Evolutionary conservation across 2,797 vertebrate species (phyloP).

Genomic region (Urosaurus nigricauda): DNA sequence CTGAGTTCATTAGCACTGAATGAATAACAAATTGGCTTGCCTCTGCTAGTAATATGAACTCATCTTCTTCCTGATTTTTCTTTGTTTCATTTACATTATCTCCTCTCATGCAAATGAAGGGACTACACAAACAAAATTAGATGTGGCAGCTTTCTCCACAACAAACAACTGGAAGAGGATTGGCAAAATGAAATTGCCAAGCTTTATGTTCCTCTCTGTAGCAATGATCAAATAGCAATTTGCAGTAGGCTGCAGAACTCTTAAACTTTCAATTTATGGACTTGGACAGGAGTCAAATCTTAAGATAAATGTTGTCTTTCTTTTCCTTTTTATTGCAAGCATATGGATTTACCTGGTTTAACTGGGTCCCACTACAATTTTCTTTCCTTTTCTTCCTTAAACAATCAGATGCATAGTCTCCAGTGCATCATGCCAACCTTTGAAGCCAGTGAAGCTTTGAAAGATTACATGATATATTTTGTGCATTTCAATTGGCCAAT

Average conservation of each 20-base stretch:
- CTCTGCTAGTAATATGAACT: slow-evolving; percentile 75
- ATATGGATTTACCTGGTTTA: slow-evolving; percentile 35
- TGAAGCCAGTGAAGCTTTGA: no score
- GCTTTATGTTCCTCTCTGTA: slow-evolving; percentile 53
- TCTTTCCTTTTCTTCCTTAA: slow-evolving; percentile 17
- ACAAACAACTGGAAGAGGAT: slow-evolving; percentile 69
- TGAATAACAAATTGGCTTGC: slow-evolving; percentile 81
- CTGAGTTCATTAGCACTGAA: slow-evolving; percentile 80
- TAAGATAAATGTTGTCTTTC: slow-evolving; percentile 39
- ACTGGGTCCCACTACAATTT: not conserved
- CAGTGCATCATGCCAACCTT: no score
- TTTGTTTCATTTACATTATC: slow-evolving; percentile 78
- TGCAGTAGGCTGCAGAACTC: slow-evolving; percentile 48
- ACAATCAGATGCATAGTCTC: no score
- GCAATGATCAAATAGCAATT: slow-evolving; percentile 47
- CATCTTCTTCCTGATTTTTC: slow-evolving; percentile 68
- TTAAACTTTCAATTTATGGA: slow-evolving; percentile 50
- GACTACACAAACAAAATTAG: slow-evolving; percentile 77
- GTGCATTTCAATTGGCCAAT: not conserved
- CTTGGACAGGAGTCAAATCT: slow-evolving; percentile 39
- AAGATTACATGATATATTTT: no score
- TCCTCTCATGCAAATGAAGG: slow-evolving; percentile 79
- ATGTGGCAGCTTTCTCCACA: slow-evolving; percentile 68
- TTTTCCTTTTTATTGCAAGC: slow-evolving; percentile 12
- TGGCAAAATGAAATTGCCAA: slow-evolving; percentile 67